A percentile compares a stretch with the other conserved stretches of the same genome.
Evolutionary conservation across 2,113 vertebrate genomes (phyloP).

Genomic region (Thymallus thymallus): DNA sequence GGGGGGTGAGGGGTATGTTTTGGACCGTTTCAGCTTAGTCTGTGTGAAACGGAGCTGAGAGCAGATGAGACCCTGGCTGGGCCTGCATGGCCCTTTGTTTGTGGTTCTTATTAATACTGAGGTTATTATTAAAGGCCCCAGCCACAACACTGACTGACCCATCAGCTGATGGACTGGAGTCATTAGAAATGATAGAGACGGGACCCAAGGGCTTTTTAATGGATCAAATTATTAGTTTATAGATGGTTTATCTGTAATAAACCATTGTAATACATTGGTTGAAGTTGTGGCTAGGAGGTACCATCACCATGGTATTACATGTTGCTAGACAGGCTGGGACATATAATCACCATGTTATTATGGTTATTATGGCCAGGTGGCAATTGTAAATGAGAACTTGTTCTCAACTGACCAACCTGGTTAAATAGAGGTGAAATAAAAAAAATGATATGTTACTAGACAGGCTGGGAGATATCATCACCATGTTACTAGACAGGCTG

Average conservation of each 20-base stretch:
- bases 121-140: not conserved
- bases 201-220: not conserved
- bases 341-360: too few species aligned
- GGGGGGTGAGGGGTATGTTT: slow-evolving; percentile 31
- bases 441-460: too few species aligned
- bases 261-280: too few species aligned
- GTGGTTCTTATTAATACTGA: not conserved
- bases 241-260: not conserved
- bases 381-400: too few species aligned
- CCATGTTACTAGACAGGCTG: too few species aligned
- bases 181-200: not conserved
- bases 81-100: slow-evolving; percentile 21
- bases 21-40: slow-evolving; percentile 32
- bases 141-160: not conserved
- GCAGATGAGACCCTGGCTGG: slow-evolving; percentile 36
- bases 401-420: too few species aligned
- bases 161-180: not conserved
- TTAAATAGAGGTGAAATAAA: too few species aligned
- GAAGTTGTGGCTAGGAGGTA: too few species aligned
- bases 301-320: too few species aligned
- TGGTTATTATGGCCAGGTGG: too few species aligned
- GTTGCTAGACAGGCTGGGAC: too few species aligned
- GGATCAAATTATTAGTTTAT: not conserved
- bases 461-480: too few species aligned
- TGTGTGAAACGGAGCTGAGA: slow-evolving; percentile 29